Evolutionary conservation across 2,797 vertebrate species (phyloP), one percentile per base, ranked within the genome.

Genomic region (Rousettus madagascariensis): DNA sequence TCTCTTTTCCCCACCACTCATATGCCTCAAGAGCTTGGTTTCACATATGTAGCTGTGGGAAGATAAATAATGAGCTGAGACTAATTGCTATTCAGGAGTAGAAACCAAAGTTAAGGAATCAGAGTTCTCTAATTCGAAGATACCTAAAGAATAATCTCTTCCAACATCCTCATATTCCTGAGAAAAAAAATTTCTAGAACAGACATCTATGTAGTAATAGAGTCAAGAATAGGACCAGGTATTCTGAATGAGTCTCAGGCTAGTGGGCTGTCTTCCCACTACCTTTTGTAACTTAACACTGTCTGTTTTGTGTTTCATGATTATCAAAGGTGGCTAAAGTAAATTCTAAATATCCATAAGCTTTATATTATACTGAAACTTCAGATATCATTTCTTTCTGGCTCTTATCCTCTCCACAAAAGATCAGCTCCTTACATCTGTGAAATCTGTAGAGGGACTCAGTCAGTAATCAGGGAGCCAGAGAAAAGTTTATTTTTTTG

Each of bases 21-120:
- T 26, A 15, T 91, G 36, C 85, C 46, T 84, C n/a, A 19, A 59
- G 75, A 87, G n/a, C 49, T 36, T 51, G 22, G 3, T 92, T 91
- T 93, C 55, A 8, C 55, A 80, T 55, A 19, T 30, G 53, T n/a
- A 72, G n/a, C 49, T 82, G 19, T 68, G 33, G 33, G 10, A 36
- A 46, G 86, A 53, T 87, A 80, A 95, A 49, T 24, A 93, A 71
- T 26, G 72, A 91, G 19, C 55, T 72, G 3, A 95, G 79, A 86
- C 9, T 59, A 66, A 88, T 78, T 69, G 49, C 43, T 93, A 6
- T 51, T 96, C 33, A 86, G 69, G 95, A 91, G 72, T 59, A 61
- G 49, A 5, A 91, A 36, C 20, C 17, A 75, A 72, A 77, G 41
- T 66, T 80, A 92, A 85, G n/a, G 36, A 72, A 46, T 79, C 26